phyloP scores from a whole-genome alignment of 2,888 invertebrate species.

The Copidosoma aretas region DNA sequence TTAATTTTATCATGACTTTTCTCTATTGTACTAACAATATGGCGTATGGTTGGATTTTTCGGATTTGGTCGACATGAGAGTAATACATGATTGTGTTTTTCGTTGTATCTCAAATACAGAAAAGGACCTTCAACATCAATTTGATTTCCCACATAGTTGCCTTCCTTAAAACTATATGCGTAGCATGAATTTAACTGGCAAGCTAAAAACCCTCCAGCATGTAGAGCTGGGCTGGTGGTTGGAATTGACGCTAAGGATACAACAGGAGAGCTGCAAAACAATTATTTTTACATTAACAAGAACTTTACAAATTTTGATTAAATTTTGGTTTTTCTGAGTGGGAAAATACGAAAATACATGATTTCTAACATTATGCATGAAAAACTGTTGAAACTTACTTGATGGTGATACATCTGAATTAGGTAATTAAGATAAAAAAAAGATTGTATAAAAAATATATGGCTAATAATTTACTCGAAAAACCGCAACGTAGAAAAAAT shows the following conservation, averaged over 20 bases:
- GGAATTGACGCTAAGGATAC: constrained; percentile 68
- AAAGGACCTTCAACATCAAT: constrained; percentile 77
- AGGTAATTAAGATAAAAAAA: no score
- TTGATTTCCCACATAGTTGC: constrained; percentile 55
- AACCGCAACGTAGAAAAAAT: no score
- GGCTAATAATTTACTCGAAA: no score
- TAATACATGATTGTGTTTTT: constrained; percentile 70
- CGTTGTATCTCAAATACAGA: constrained; percentile 75
- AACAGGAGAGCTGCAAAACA: constrained; percentile 69
- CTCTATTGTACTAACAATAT: constrained; percentile 63
- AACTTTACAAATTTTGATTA: no score
- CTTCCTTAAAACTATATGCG: constrained; percentile 68
- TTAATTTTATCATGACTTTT: constrained; percentile 63
- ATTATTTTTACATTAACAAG: constrained; percentile 1
- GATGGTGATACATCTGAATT: no score
- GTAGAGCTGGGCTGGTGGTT: constrained; percentile 41
- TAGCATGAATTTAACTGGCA: constrained; percentile 78
- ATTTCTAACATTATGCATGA: no score
- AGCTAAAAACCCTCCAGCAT: constrained; percentile 71
- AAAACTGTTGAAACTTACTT: no score
- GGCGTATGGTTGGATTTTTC: constrained; percentile 64
- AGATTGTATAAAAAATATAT: no score
- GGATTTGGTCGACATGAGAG: constrained; percentile 75
- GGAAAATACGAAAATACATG: no score
- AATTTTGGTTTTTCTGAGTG: neutral